Evolutionary conservation across 2,888 invertebrate genomes (phyloP).

Genomic region (Melikaiella ostensackeni): DNA sequence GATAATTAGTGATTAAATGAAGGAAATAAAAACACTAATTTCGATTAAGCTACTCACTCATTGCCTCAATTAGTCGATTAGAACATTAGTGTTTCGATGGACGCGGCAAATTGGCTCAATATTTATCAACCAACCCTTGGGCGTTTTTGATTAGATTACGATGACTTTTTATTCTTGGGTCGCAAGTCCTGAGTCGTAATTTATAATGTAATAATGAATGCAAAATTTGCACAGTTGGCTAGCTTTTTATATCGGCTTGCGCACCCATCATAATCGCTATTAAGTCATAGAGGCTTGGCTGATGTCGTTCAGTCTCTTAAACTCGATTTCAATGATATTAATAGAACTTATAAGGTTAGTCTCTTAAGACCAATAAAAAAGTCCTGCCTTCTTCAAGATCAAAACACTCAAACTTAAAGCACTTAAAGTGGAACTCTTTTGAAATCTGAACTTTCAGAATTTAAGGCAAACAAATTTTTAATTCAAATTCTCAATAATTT

Average conservation of each 20-base stretch:
- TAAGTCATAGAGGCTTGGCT: slow-evolving; percentile 28
- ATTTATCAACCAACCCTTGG: slow-evolving; percentile 2
- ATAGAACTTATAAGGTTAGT: slow-evolving; percentile 9
- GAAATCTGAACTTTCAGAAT: too few species aligned
- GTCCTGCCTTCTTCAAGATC: not conserved
- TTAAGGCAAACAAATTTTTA: too few species aligned
- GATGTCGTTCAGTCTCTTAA: slow-evolving; percentile 10
- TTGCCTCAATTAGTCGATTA: slow-evolving; percentile 28
- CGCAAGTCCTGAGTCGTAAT: not conserved
- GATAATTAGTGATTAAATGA: slow-evolving; percentile 18
- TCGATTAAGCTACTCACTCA: slow-evolving; percentile 11
- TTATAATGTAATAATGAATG: not conserved
- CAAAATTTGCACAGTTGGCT: slow-evolving; percentile 28
- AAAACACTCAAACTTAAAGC: not conserved
- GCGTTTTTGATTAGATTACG: not conserved
- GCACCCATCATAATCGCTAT: slow-evolving; percentile 26
- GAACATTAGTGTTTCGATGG: slow-evolving; percentile 10
- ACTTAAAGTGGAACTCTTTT: too few species aligned
- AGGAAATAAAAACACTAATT: slow-evolving; percentile 5
- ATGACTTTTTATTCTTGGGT: slow-evolving; percentile 4
- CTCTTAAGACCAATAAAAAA: not conserved
- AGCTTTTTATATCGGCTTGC: slow-evolving; percentile 24
- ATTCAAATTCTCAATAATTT: too few species aligned
- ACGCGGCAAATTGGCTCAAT: not conserved
- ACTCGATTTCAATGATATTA: slow-evolving; percentile 27